Conservation (phyloP, 2,113 vertebrate genomes). For the Misgurnus mizolepis region DNA sequence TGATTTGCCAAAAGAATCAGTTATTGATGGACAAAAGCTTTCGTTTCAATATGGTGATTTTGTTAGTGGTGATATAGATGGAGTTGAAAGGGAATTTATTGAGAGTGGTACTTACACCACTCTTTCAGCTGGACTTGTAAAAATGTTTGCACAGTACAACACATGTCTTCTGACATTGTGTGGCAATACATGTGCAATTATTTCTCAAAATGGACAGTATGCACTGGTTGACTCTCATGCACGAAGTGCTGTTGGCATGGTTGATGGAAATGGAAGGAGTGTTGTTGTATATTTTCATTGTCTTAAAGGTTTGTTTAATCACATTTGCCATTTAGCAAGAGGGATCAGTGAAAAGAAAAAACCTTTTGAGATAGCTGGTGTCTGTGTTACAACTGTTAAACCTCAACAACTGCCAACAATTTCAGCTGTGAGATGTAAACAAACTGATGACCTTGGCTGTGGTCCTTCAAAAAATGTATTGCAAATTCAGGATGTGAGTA, state of each 20-base stretch:
- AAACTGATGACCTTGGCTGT: background rate
- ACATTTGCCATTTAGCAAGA: background rate
- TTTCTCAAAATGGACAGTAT: background rate
- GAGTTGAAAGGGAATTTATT: background rate
- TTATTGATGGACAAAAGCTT: background rate
- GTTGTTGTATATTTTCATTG: background rate
- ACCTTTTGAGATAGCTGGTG: background rate
- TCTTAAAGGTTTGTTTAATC: background rate
- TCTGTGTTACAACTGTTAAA: background rate
- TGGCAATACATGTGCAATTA: background rate
- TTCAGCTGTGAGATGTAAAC: background rate
- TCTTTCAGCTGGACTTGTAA: background rate
- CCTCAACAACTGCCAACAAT: too few relatives aligned
- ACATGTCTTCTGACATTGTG: background rate
- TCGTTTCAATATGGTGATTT: background rate
- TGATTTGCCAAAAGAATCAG: background rate
- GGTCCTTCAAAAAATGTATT: too few relatives aligned
- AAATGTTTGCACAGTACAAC: background rate
- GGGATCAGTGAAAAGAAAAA: background rate
- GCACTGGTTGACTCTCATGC: background rate
- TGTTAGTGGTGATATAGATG: background rate
- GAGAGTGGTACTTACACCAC: background rate
- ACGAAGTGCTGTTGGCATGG: background rate
- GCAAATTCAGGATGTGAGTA: too few relatives aligned
- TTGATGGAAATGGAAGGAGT: constrained; percentile 8